These are phyloP conservation scores for Lagenorhynchus albirostris DNA, from an alignment of 2,113 vertebrate species.

Conservation along the genomic window DNA sequence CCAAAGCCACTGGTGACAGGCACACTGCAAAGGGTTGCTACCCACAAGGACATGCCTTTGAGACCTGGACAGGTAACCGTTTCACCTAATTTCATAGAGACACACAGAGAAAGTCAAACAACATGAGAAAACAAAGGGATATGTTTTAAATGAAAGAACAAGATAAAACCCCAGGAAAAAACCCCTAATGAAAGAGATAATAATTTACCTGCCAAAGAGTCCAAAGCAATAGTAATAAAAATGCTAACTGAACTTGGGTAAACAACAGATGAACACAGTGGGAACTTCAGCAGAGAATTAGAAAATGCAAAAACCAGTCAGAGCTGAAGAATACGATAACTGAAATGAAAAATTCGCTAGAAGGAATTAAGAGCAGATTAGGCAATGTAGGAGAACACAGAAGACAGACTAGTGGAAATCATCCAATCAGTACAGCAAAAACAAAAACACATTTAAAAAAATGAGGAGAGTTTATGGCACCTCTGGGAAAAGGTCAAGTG, in stretches of 20 bases:
- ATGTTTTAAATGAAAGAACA: not conserved
- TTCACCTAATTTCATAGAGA: not conserved
- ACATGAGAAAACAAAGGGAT: not conserved
- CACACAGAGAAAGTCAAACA: not conserved
- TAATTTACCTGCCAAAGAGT: not conserved
- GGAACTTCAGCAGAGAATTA: not conserved
- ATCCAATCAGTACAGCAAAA: not conserved
- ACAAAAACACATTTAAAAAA: not conserved
- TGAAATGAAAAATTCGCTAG: not conserved
- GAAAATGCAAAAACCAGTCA: not conserved
- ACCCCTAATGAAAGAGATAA: not conserved
- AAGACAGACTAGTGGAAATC: not conserved
- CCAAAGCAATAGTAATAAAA: not conserved
- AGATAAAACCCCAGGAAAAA: not conserved
- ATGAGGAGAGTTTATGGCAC: not conserved
- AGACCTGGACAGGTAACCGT: not conserved
- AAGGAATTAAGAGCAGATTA: not conserved
- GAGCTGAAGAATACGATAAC: not conserved
- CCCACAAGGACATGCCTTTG: not conserved
- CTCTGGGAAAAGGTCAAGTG: not conserved
- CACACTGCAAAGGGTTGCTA: not conserved
- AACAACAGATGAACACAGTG: not conserved
- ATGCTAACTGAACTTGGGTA: not conserved
- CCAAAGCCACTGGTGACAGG: not conserved
- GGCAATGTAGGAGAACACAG: not conserved